These are phyloP conservation scores for Cyclophora punctaria DNA, from an alignment of 2,888 invertebrate genomes.

Conservation along the genomic window DNA sequence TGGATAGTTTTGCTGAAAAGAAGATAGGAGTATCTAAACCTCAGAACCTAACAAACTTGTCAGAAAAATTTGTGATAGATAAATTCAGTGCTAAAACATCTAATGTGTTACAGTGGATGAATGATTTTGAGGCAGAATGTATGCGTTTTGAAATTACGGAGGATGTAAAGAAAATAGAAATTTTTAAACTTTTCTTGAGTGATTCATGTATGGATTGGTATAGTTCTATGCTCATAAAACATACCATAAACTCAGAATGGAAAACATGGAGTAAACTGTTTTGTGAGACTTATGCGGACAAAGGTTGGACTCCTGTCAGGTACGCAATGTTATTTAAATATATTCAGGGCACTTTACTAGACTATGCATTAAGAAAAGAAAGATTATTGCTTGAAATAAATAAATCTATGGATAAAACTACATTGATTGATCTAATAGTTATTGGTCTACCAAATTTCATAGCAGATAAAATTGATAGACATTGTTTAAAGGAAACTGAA, in stretches of 20 bases:
- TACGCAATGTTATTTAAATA: conserved; percentile 25
- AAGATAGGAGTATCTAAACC: conserved; percentile 7
- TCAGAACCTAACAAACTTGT: conserved; percentile 6
- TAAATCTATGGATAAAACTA: conserved; percentile 3
- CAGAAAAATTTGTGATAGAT: conserved; percentile 11
- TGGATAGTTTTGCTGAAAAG: conserved; percentile 10
- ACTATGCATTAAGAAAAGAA: conserved; percentile 29
- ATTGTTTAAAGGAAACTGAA: conserved; percentile 7
- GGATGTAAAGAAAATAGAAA: conserved; percentile 1
- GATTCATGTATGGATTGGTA: conserved; percentile 16
- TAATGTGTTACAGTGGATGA: conserved; percentile 10
- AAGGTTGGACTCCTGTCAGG: conserved; percentile 20
- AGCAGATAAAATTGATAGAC: conserved; percentile 14
- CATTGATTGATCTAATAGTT: conserved; percentile 8
- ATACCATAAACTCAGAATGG: conserved; percentile 16
- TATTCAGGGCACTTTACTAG: conserved; percentile 22
- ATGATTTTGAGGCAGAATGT: conserved; percentile 6
- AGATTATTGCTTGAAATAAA: conserved; percentile 7
- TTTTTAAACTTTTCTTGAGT: background rate
- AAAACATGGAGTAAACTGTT: conserved; percentile 20
- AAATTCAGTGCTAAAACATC: conserved; percentile 9
- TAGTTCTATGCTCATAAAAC: conserved; percentile 17
- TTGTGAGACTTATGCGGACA: conserved; percentile 20
- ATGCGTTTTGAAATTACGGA: conserved; percentile 3
- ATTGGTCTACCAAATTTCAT: conserved; percentile 14